A percentile compares a stretch with the other conserved stretches of the same genome.
phyloP scores from a whole-genome alignment of 2,113 vertebrate species.

The Hydropotes inermis region DNA sequence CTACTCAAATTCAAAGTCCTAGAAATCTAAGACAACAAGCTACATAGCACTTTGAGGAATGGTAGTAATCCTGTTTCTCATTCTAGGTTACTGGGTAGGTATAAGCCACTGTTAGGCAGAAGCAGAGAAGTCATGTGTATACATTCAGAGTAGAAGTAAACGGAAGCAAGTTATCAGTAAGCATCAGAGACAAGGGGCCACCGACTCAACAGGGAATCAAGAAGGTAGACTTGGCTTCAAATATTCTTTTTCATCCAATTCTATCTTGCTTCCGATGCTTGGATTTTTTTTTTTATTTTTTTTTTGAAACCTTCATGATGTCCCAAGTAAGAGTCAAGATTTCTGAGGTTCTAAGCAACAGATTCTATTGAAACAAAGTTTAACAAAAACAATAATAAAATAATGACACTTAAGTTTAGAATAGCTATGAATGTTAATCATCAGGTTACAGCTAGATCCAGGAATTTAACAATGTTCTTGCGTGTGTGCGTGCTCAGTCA shows the following conservation, averaged over 20 bases:
- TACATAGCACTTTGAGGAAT: not conserved
- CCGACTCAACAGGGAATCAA: not conserved
- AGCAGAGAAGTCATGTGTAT: not conserved
- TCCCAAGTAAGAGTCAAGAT: not conserved
- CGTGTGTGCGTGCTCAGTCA: accelerated
- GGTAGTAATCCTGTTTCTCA: not conserved
- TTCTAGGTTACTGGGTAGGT: accelerated
- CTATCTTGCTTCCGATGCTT: not conserved
- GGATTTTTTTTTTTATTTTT: not conserved
- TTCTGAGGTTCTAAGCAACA: not conserved
- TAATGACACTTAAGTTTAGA: not conserved
- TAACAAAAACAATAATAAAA: not conserved
- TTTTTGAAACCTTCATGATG: not conserved
- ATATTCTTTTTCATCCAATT: not conserved
- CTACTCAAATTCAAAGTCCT: not conserved
- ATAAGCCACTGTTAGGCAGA: not conserved
- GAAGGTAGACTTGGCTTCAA: not conserved
- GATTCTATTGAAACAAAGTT: not conserved
- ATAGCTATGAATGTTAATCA: not conserved
- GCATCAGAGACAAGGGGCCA: not conserved
- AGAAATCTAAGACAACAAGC: not conserved
- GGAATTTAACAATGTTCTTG: not conserved
- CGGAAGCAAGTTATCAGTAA: not conserved
- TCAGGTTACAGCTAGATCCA: not conserved
- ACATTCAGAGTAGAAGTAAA: not conserved